Evolutionary conservation across 2,888 invertebrate genomes (phyloP).

Genomic region (Gerris lacustris): DNA sequence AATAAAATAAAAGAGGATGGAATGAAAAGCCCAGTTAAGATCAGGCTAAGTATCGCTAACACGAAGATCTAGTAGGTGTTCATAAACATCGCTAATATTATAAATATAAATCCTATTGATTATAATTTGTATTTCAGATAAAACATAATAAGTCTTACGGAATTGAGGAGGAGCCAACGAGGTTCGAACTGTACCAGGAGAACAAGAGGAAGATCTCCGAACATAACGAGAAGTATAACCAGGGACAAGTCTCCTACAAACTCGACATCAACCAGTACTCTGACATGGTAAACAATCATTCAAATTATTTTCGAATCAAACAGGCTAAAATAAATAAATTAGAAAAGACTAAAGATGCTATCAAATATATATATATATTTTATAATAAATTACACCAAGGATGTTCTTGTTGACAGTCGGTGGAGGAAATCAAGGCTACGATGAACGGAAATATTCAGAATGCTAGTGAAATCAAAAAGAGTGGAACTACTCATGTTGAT

Average conservation of each 20-base stretch:
- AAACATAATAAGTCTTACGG: constrained; percentile 10
- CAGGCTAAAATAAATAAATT: too few species aligned
- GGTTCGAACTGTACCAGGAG: constrained; percentile 33
- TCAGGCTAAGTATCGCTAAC: too few species aligned
- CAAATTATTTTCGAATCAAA: too few species aligned
- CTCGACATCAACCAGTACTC: constrained; percentile 36
- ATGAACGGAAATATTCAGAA: background rate
- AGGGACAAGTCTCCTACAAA: constrained; percentile 34
- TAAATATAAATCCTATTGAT: background rate
- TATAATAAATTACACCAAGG: background rate
- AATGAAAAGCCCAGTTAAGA: too few species aligned
- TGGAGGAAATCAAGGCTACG: background rate
- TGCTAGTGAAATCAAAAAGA: background rate
- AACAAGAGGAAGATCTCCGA: constrained; percentile 33
- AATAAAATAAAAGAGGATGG: too few species aligned
- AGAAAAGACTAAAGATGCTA: too few species aligned
- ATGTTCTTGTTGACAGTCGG: background rate
- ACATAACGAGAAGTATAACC: constrained; percentile 35
- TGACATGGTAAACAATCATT: constrained; percentile 27
- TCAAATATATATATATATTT: too few species aligned
- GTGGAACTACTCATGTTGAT: background rate
- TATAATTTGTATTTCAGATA: background rate
- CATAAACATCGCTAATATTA: too few species aligned
- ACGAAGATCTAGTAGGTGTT: too few species aligned
- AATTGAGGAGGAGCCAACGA: constrained; percentile 28